phyloP scores from a whole-genome alignment of 2,888 invertebrate species.

The Didymodactylos carnosus region DNA sequence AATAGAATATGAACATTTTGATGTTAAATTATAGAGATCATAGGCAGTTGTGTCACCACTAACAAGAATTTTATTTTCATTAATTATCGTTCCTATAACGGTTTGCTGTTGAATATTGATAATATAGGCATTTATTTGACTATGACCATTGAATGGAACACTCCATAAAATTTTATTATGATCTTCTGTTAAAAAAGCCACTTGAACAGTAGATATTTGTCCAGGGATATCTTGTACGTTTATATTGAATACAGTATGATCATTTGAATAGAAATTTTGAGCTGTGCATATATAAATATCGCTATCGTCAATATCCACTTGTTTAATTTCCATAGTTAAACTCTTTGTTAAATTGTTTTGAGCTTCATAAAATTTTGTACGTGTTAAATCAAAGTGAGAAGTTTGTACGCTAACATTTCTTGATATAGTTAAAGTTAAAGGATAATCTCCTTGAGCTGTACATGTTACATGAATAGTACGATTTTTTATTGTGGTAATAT shows the following conservation, averaged over 20 bases:
- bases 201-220: neutral
- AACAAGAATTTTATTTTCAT: neutral
- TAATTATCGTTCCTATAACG: neutral
- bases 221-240: neutral
- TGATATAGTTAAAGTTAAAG: neutral
- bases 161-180: neutral
- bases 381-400: neutral
- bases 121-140: neutral
- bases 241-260: neutral
- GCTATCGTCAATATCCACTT: neutral
- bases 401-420: no score
- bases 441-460: neutral
- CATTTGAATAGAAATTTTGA: neutral
- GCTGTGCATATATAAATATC: neutral
- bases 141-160: neutral
- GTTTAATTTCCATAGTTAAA: neutral
- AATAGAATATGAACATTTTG: neutral
- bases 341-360: neutral
- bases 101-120: neutral
- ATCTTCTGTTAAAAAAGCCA: neutral
- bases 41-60: neutral
- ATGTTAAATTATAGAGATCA: neutral
- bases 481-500: neutral
- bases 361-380: neutral
- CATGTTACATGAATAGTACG: neutral